Conservation (phyloP, 2,888 invertebrate species). For the Drosophila antonietae region DNA sequence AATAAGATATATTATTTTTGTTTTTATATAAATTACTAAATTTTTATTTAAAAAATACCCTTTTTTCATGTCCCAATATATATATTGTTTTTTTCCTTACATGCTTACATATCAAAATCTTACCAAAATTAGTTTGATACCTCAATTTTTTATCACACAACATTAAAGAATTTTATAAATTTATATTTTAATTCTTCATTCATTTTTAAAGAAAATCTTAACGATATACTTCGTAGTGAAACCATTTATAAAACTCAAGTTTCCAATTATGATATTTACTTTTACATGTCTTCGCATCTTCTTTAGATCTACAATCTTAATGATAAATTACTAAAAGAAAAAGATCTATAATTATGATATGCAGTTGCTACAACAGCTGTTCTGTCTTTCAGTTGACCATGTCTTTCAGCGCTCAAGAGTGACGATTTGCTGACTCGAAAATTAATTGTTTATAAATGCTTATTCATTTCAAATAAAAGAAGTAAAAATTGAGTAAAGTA, state of each 20-base stretch:
- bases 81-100: too few relatives aligned
- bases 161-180: too few relatives aligned
- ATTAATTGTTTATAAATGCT: background rate
- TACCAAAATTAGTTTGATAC: too few relatives aligned
- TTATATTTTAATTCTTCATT: too few relatives aligned
- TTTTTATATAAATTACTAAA: too few relatives aligned
- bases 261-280: background rate
- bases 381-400: background rate
- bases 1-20: too few relatives aligned
- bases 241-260: background rate
- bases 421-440: background rate
- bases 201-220: too few relatives aligned
- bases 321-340: background rate
- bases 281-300: background rate
- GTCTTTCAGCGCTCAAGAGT: constrained; percentile 3
- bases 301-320: background rate
- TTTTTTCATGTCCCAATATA: too few relatives aligned
- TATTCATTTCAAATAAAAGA: background rate
- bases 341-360: constrained; percentile 5
- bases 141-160: too few relatives aligned
- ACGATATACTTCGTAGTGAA: background rate
- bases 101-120: too few relatives aligned
- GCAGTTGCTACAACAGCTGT: constrained; percentile 1
- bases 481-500: background rate
- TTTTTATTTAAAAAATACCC: too few relatives aligned